These are phyloP conservation scores for Nothura maculosa DNA, from an alignment of 2,797 vertebrate species.

Conservation along the genomic window DNA sequence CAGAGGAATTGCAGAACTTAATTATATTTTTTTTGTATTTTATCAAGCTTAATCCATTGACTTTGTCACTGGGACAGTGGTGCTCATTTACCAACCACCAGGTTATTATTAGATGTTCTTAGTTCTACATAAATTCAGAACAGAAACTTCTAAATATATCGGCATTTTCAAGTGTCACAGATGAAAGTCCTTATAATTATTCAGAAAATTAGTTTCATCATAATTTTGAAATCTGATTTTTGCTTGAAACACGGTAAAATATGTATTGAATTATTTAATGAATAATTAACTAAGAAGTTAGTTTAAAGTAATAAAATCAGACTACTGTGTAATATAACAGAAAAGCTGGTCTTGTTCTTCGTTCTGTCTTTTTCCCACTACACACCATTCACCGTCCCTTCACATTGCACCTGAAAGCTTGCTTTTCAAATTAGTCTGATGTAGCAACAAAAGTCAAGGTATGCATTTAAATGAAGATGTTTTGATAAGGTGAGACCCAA, in stretches of 20 bases:
- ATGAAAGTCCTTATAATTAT: conserved; percentile 41
- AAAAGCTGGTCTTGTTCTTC: neutral
- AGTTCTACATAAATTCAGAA: conserved; percentile 29
- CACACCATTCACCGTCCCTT: neutral
- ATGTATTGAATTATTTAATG: conserved; percentile 38
- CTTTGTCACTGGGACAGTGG: conserved; percentile 26
- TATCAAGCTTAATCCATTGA: conserved; percentile 30
- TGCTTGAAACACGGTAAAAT: conserved; percentile 30
- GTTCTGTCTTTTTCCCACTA: neutral
- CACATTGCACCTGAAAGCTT: neutral
- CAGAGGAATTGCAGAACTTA: conserved; percentile 34
- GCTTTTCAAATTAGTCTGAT: neutral
- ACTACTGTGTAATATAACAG: neutral
- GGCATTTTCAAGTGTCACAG: conserved; percentile 46
- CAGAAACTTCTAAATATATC: conserved; percentile 56
- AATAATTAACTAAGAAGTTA: conserved; percentile 41
- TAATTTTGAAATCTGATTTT: conserved; percentile 41
- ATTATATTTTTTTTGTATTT: conserved; percentile 22
- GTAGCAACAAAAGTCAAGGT: neutral
- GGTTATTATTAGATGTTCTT: conserved; percentile 61
- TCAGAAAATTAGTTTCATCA: conserved; percentile 29
- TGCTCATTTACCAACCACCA: conserved; percentile 35
- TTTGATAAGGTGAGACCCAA: neutral
- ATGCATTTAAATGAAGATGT: neutral
- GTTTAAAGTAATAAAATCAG: neutral